These are phyloP conservation scores for Chaetodon auriga DNA, from an alignment of 2,113 vertebrate genomes.

Conservation along the genomic window DNA sequence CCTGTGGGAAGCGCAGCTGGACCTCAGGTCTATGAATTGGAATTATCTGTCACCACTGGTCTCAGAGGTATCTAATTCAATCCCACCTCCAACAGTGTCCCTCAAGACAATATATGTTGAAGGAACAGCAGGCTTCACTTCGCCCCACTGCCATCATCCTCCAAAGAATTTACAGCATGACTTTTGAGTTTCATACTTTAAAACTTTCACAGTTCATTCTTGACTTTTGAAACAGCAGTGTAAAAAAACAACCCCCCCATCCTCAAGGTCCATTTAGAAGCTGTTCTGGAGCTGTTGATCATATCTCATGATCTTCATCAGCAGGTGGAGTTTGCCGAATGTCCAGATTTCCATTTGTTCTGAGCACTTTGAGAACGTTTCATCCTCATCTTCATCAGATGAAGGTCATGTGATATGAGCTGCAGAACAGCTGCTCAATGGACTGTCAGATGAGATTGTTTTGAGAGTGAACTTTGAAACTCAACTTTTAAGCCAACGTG, in stretches of 20 bases:
- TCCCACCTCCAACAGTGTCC: background rate
- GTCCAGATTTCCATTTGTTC: background rate
- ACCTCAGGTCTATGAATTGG: slow-evolving; percentile 11
- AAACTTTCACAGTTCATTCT: background rate
- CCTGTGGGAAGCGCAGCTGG: background rate
- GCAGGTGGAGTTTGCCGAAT: background rate
- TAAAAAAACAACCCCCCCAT: background rate
- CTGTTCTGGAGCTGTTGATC: background rate
- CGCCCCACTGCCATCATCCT: background rate
- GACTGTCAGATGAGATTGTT: background rate
- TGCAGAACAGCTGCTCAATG: background rate
- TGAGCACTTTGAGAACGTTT: background rate
- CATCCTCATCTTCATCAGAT: background rate
- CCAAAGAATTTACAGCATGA: background rate
- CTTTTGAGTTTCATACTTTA: background rate
- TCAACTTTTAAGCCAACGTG: background rate
- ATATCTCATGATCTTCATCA: background rate
- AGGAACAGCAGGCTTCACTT: background rate
- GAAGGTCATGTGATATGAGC: background rate
- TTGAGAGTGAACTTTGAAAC: background rate
- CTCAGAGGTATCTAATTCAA: background rate
- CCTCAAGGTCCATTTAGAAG: background rate
- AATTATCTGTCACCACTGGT: slow-evolving; percentile 3
- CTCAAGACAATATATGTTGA: slow-evolving; percentile 1
- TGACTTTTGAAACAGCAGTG: background rate